Evolutionary conservation across 2,797 vertebrate species (phyloP).

Genomic region (Holocentrus rufus): DNA sequence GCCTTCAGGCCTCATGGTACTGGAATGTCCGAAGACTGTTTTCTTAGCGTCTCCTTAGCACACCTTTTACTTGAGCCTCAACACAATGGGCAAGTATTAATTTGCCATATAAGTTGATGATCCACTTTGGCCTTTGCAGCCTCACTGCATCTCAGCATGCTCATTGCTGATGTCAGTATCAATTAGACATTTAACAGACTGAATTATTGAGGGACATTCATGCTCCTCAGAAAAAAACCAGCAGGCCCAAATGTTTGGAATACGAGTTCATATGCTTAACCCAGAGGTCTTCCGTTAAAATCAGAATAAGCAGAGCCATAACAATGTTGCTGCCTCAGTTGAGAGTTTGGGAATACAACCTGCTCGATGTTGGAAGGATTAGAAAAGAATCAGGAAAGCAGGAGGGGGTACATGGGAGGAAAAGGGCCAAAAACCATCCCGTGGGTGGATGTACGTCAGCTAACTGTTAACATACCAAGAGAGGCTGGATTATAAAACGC

Average conservation of each 20-base stretch:
- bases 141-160: neutral
- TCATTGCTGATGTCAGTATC: too few relatives aligned
- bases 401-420: slow-evolving; percentile 37
- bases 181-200: neutral
- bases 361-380: slow-evolving; percentile 47
- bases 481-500: slow-evolving; percentile 81
- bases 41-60: slow-evolving; percentile 9
- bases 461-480: slow-evolving; percentile 80
- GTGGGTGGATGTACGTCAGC: slow-evolving; percentile 77
- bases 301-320: neutral
- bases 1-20: too few relatives aligned
- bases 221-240: neutral
- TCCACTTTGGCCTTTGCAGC: neutral
- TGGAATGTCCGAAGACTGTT: too few relatives aligned
- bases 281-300: neutral
- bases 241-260: neutral
- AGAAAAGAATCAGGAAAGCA: slow-evolving; percentile 52
- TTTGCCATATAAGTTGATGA: slow-evolving; percentile 7
- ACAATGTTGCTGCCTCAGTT: neutral
- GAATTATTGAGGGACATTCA: neutral
- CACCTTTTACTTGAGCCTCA: neutral
- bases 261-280: neutral
- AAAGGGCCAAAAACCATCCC: slow-evolving; percentile 55
- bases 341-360: slow-evolving; percentile 24
- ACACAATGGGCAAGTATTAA: neutral